These are phyloP conservation scores for Drosophila helvetica DNA, from an alignment of 2,888 invertebrate species.

Conservation along the genomic window DNA sequence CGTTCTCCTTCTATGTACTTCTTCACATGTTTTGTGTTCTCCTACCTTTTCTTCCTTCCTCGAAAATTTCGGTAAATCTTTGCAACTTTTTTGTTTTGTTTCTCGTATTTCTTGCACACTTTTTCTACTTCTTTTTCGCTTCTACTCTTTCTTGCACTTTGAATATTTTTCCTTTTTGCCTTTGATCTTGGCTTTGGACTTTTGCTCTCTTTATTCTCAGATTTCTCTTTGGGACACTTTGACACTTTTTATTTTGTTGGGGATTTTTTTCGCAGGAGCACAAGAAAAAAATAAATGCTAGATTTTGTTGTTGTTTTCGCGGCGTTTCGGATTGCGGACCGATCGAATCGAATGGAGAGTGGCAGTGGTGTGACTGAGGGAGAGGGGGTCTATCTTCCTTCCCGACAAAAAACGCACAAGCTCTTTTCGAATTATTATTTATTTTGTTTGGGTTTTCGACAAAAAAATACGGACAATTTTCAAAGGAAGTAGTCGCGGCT, in stretches of 20 bases:
- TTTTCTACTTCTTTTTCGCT: conserved; percentile 1
- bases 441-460: conserved; percentile 17
- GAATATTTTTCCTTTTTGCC: conserved; percentile 29
- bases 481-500: conserved; percentile 2
- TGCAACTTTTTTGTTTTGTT: conserved; percentile 40
- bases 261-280: conserved; percentile 10
- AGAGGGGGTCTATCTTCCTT: neutral
- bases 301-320: neutral
- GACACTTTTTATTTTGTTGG: conserved; percentile 3
- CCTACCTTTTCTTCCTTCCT: conserved; percentile 26
- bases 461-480: conserved; percentile 18
- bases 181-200: conserved; percentile 23
- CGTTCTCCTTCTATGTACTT: conserved; percentile 3
- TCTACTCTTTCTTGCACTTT: conserved; percentile 12
- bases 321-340: neutral
- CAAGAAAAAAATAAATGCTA: conserved; percentile 4
- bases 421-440: neutral
- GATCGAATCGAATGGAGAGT: neutral
- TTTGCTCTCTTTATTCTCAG: conserved; percentile 22
- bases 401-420: neutral
- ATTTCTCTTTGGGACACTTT: conserved; percentile 27
- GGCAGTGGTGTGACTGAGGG: neutral
- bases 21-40: conserved; percentile 2
- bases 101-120: conserved; percentile 38
- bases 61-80: conserved; percentile 19